phyloP scores from a whole-genome alignment of 2,888 invertebrate genomes.

The Heterodera filipjevi region DNA sequence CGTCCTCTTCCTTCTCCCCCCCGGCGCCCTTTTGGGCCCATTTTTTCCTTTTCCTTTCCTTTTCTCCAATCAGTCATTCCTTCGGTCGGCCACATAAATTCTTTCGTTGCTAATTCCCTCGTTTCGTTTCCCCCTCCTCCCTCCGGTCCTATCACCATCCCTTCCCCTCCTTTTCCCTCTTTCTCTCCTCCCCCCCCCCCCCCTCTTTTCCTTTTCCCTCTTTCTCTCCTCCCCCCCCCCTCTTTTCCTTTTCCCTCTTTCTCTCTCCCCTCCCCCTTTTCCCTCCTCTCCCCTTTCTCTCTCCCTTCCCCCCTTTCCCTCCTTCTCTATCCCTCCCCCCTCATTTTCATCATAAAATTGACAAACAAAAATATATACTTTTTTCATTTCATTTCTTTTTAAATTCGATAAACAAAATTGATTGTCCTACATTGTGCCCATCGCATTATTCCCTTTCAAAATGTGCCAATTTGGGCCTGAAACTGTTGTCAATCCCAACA shows the following conservation, averaged over 20 bases:
- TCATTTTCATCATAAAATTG: not conserved
- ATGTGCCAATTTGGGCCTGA: not conserved
- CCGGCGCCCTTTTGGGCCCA: no score
- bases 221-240: not conserved
- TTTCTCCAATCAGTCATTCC: no score
- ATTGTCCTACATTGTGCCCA: not conserved
- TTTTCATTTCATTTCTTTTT: not conserved
- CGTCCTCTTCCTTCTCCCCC: no score
- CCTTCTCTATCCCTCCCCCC: not conserved
- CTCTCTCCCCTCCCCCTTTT: not conserved
- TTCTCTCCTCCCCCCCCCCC: not conserved
- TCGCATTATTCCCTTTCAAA: not conserved
- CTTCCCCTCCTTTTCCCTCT: no score
- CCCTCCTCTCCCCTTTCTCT: not conserved
- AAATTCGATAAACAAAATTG: not conserved
- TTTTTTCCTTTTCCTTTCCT: no score
- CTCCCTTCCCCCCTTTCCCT: no score
- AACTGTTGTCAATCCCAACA: not conserved
- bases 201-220: not conserved
- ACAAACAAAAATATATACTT: not conserved
- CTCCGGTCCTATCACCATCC: not conserved
- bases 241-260: no score
- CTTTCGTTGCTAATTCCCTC: no score
- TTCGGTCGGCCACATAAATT: no score
- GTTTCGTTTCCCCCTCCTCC: not conserved